Evolutionary conservation across 2,113 vertebrate species (phyloP).

Genomic region (Microcebus murinus): DNA sequence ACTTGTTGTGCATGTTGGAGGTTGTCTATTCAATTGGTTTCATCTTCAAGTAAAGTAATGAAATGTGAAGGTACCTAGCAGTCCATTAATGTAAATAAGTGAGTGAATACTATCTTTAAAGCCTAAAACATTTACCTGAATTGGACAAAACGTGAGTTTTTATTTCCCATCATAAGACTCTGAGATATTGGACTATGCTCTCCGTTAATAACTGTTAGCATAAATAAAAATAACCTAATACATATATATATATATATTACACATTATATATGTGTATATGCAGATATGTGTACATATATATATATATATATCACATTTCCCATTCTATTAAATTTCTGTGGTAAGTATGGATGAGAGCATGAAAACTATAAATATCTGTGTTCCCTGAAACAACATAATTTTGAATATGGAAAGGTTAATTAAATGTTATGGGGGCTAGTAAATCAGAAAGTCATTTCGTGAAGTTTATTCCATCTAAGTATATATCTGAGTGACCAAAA

Average conservation of each 20-base stretch:
- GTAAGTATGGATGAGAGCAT: background rate
- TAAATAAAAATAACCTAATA: background rate
- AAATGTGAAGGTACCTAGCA: background rate
- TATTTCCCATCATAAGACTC: background rate
- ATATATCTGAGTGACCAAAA: background rate
- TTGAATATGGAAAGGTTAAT: background rate
- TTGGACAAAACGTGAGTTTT: background rate
- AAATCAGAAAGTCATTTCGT: background rate
- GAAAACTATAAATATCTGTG: background rate
- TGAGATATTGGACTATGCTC: background rate
- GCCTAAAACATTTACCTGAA: background rate
- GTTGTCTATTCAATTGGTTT: background rate
- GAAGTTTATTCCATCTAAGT: background rate
- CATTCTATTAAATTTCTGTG: background rate
- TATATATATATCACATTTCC: background rate
- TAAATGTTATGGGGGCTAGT: background rate
- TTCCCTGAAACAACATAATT: constrained; percentile 2
- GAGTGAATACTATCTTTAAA: background rate
- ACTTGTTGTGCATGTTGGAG: background rate
- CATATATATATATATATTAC: background rate
- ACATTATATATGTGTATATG: background rate
- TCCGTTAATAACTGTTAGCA: background rate
- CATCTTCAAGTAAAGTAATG: background rate
- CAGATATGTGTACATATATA: background rate
- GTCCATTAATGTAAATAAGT: background rate